Conservation (phyloP, 2,113 vertebrate genomes). For the Phaethon lepturus region DNA sequence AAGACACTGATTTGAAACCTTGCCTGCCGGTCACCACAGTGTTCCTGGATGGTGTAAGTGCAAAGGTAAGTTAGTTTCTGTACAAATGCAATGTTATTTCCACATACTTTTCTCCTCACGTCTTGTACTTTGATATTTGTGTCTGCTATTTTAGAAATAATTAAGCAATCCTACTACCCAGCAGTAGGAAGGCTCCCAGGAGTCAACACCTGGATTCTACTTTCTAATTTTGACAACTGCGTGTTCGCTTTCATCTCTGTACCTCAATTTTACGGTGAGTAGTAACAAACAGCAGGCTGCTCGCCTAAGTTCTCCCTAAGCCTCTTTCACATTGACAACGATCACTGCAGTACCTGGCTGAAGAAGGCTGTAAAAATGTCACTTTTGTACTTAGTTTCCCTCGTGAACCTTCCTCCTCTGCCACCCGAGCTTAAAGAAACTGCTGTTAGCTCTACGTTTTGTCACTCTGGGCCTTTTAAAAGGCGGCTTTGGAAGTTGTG, state of each 20-base stretch:
- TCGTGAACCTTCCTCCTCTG: neutral
- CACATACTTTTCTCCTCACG: neutral
- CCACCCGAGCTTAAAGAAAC: neutral
- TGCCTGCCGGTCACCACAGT: neutral
- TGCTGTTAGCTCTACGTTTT: accelerated
- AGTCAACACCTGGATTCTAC: neutral
- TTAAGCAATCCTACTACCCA: accelerated
- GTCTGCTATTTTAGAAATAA: neutral
- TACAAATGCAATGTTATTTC: accelerated
- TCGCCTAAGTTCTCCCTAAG: neutral
- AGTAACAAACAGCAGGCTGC: neutral
- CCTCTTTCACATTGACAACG: accelerated
- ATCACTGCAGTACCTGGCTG: neutral
- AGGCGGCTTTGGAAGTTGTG: accelerated
- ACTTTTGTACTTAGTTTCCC: neutral
- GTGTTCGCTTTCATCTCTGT: neutral
- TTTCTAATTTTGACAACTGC: neutral
- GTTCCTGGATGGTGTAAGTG: accelerated
- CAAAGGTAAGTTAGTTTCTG: neutral
- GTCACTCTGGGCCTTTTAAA: neutral
- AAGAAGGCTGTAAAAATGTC: neutral
- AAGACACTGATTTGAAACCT: neutral
- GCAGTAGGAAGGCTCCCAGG: neutral
- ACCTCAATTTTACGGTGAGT: neutral
- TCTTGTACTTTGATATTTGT: neutral